Evolutionary conservation across 2,888 invertebrate species (phyloP).

Genomic region (Entomobrya proxima): DNA sequence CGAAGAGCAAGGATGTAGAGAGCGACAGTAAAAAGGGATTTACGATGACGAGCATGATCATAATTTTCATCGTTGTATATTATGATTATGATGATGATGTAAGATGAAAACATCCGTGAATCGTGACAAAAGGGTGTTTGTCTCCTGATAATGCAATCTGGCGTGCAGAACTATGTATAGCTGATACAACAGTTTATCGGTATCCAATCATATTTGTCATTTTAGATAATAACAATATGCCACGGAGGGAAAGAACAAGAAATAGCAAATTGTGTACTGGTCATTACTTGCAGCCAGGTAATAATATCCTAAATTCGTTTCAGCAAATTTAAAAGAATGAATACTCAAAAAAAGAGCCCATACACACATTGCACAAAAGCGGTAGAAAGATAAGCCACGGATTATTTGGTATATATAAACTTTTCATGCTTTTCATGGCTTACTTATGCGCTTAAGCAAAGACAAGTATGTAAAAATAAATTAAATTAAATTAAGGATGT

Average conservation of each 20-base stretch:
- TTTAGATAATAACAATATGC: neutral
- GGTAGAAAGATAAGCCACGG: neutral
- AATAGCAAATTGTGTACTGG: too few relatives aligned
- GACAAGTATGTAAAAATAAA: neutral
- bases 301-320: constrained; percentile 5
- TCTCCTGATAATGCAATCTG: constrained; percentile 33
- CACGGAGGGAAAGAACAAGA: neutral
- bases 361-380: neutral
- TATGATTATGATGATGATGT: too few relatives aligned
- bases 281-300: too few relatives aligned
- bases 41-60: constrained; percentile 20
- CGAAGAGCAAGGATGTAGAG: neutral
- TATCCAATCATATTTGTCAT: constrained; percentile 12
- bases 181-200: constrained; percentile 17
- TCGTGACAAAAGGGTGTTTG: constrained; percentile 60
- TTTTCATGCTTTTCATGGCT: neutral
- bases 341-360: neutral
- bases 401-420: neutral
- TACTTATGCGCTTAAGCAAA: neutral
- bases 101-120: constrained; percentile 51
- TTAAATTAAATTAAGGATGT: constrained; percentile 5
- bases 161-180: neutral
- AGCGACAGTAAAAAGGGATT: constrained; percentile 25
- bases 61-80: neutral
- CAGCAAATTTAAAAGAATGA: neutral